A percentile compares a stretch with the other conserved stretches of the same genome.
These are phyloP conservation scores for Apamea monoglypha DNA, from an alignment of 2,888 invertebrate species.

Conservation along the genomic window DNA sequence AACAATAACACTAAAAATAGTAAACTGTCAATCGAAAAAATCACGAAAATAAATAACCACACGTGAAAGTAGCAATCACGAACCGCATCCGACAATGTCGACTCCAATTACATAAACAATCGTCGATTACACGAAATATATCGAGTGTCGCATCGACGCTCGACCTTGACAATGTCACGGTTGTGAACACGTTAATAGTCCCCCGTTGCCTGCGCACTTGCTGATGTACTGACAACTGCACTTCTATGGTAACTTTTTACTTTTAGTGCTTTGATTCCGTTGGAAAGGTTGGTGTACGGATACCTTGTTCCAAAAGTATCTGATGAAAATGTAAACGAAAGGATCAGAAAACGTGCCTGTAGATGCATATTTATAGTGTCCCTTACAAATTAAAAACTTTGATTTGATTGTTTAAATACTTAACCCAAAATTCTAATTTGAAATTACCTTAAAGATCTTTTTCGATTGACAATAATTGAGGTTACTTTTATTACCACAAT, in stretches of 20 bases:
- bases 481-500: background rate
- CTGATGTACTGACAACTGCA: constrained; percentile 29
- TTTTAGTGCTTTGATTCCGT: background rate
- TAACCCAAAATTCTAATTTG: background rate
- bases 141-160: constrained; percentile 63
- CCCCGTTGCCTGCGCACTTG: constrained; percentile 60
- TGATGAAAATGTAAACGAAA: background rate
- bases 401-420: background rate
- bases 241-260: background rate
- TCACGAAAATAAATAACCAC: background rate
- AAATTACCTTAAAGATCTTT: background rate
- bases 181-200: constrained; percentile 71
- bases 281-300: background rate
- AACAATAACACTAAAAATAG: background rate
- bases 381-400: background rate
- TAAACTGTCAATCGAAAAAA: background rate
- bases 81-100: constrained; percentile 35
- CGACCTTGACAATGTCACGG: constrained; percentile 77
- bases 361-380: background rate
- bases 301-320: background rate
- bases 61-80: constrained; percentile 61
- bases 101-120: constrained; percentile 60
- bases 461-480: background rate
- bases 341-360: no score
- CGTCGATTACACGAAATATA: constrained; percentile 63